These are phyloP conservation scores for Paedocypris micromegethes DNA, from an alignment of 2,797 vertebrate genomes.

Conservation along the genomic window DNA sequence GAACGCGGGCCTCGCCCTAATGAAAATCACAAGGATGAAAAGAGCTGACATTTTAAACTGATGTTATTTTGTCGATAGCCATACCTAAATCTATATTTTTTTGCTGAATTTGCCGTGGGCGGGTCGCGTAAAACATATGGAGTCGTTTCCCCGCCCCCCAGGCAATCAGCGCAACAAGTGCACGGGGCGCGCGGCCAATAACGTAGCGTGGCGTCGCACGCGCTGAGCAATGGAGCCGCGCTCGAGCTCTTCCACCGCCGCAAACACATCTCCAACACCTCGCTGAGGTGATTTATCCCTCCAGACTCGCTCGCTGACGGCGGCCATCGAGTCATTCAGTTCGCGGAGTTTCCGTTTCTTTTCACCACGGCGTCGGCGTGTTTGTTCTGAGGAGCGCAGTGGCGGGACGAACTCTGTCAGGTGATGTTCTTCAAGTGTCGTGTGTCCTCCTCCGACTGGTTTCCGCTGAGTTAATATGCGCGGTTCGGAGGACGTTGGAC, in stretches of 20 bases:
- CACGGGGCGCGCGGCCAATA: slow-evolving; percentile 60
- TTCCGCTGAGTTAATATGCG: slow-evolving; percentile 52
- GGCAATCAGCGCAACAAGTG: slow-evolving; percentile 72
- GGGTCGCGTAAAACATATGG: slow-evolving; percentile 23
- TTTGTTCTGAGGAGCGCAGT: slow-evolving; percentile 1
- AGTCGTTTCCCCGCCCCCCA: slow-evolving; percentile 47
- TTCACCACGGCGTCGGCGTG: background rate
- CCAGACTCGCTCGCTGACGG: background rate
- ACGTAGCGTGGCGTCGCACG: slow-evolving; percentile 16
- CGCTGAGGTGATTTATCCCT: background rate
- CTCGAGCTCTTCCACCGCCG: slow-evolving; percentile 21
- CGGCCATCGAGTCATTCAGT: background rate
- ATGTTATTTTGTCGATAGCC: too few species aligned
- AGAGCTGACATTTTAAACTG: too few species aligned
- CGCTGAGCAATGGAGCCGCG: slow-evolving; percentile 49
- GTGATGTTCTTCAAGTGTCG: too few species aligned
- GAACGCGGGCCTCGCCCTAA: too few species aligned
- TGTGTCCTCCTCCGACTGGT: background rate
- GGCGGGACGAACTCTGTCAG: background rate
- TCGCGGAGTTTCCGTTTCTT: slow-evolving; percentile 12
- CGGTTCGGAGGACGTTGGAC: slow-evolving; percentile 41
- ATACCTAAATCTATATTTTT: too few species aligned
- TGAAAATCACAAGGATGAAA: too few species aligned
- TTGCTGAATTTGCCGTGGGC: slow-evolving; percentile 36
- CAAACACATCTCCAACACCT: slow-evolving; percentile 14